These are phyloP conservation scores for Glomeris maerens DNA, from an alignment of 1,140 invertebrate species.

Conservation along the genomic window DNA sequence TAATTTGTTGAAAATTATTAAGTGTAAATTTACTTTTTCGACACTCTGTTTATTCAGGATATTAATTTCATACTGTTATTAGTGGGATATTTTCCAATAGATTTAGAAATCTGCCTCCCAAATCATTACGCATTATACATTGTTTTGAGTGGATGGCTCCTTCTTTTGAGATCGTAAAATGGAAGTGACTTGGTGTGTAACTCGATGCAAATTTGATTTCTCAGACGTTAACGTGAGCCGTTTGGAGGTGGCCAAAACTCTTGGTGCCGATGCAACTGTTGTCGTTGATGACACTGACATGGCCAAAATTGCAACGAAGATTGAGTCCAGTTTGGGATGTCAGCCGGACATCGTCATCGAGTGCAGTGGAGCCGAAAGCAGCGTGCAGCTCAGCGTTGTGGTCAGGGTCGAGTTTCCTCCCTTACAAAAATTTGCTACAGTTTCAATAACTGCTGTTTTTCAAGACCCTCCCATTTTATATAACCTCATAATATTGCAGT, in stretches of 20 bases:
- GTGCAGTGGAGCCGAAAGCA: constrained; percentile 69
- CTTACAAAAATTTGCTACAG: too few relatives aligned
- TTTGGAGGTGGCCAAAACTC: constrained; percentile 58
- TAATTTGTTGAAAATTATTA: too few relatives aligned
- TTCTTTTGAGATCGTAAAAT: neutral
- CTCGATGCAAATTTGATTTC: constrained; percentile 26
- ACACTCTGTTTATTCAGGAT: too few relatives aligned
- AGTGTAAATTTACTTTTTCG: too few relatives aligned
- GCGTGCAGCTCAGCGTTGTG: constrained; percentile 55
- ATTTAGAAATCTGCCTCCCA: too few relatives aligned
- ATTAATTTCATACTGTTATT: too few relatives aligned
- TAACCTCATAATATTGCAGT: too few relatives aligned
- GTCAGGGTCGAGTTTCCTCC: too few relatives aligned
- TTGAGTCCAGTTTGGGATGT: constrained; percentile 47
- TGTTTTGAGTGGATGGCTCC: neutral
- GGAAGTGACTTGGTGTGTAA: constrained; percentile 27
- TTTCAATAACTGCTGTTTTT: too few relatives aligned
- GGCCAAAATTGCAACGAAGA: constrained; percentile 39
- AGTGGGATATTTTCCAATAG: too few relatives aligned
- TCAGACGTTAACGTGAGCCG: constrained; percentile 55
- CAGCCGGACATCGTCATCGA: constrained; percentile 69
- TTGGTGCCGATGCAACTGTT: constrained; percentile 64
- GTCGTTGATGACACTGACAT: constrained; percentile 38
- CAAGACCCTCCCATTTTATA: too few relatives aligned
- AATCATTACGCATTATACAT: constrained; percentile 4